Conservation (phyloP, 2,888 invertebrate genomes). For the Xylota segnis region DNA sequence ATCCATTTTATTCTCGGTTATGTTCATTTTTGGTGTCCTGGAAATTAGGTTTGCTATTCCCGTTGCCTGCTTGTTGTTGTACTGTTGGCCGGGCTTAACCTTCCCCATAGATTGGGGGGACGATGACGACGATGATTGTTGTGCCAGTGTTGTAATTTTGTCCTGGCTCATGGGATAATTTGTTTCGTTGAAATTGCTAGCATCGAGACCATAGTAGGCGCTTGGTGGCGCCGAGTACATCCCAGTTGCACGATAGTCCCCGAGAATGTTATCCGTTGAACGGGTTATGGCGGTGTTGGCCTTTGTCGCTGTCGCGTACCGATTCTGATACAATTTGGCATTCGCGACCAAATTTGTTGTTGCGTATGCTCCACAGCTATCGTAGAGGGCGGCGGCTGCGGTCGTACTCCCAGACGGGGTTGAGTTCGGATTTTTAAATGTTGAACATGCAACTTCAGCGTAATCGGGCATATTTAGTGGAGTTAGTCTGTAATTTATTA, state of each 20-base stretch:
- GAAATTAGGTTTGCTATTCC: constrained; percentile 72
- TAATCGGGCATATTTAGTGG: constrained; percentile 85
- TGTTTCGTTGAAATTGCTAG: constrained; percentile 78
- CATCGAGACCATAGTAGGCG: constrained; percentile 81
- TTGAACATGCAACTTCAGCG: constrained; percentile 85
- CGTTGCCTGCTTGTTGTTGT: constrained; percentile 59
- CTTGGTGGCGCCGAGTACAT: constrained; percentile 84
- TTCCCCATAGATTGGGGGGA: constrained; percentile 62
- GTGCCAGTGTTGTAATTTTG: constrained; percentile 65
- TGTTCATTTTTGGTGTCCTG: constrained; percentile 82
- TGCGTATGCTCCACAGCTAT: constrained; percentile 84
- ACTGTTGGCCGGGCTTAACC: constrained; percentile 78
- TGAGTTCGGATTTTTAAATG: constrained; percentile 83
- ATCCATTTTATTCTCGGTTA: constrained; percentile 84
- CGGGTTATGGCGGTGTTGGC: constrained; percentile 68
- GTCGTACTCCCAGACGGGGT: constrained; percentile 67
- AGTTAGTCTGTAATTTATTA: constrained; percentile 81
- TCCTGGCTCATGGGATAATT: constrained; percentile 78
- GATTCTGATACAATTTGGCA: constrained; percentile 84
- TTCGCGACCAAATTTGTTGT: constrained; percentile 84
- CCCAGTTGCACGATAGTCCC: constrained; percentile 82
- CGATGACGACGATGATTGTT: constrained; percentile 29
- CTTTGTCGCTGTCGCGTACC: constrained; percentile 80
- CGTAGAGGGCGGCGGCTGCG: constrained; percentile 81
- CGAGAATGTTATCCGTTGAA: constrained; percentile 73